Conservation (phyloP, 2,797 vertebrate genomes). For the Otolemur crassicaudatus region DNA sequence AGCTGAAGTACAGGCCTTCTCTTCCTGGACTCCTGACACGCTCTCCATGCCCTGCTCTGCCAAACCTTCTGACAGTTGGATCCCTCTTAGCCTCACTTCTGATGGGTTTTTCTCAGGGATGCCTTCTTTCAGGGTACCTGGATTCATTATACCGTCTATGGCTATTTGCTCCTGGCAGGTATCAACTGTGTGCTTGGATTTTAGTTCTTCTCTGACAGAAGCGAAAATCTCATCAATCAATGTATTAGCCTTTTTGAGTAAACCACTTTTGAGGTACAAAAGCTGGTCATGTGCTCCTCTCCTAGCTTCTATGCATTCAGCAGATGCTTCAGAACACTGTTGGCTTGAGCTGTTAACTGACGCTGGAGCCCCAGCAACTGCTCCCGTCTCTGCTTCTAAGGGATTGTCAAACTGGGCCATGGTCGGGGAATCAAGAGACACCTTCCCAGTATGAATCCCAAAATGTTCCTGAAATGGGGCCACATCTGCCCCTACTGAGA, state of each 20-base stretch:
- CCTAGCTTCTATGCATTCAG: not conserved
- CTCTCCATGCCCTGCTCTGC: constrained; percentile 70
- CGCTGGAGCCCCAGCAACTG: constrained; percentile 66
- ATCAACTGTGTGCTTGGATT: constrained; percentile 72
- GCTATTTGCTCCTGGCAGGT: constrained; percentile 68
- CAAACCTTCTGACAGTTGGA: constrained; percentile 77
- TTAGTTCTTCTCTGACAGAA: constrained; percentile 85
- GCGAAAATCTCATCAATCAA: constrained; percentile 83
- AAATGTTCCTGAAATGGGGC: not conserved
- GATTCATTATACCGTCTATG: constrained; percentile 75
- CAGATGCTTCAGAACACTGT: constrained; percentile 75
- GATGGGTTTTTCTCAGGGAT: constrained; percentile 71
- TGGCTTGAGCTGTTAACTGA: constrained; percentile 74
- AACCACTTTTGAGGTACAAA: constrained; percentile 69
- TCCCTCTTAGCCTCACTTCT: constrained; percentile 73
- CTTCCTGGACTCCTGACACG: constrained; percentile 68
- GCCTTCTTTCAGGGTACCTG: constrained; percentile 62
- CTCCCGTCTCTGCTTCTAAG: constrained; percentile 59
- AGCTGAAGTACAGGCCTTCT: constrained; percentile 63
- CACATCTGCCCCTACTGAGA: constrained; percentile 16
- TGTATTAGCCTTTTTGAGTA: constrained; percentile 84
- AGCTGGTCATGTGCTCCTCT: constrained; percentile 37
- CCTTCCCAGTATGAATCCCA: constrained; percentile 2
- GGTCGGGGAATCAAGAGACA: not conserved
- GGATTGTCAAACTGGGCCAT: not conserved